phyloP scores from a whole-genome alignment of 2,888 invertebrate genomes.

The Chalcosyrphus nemorum region DNA sequence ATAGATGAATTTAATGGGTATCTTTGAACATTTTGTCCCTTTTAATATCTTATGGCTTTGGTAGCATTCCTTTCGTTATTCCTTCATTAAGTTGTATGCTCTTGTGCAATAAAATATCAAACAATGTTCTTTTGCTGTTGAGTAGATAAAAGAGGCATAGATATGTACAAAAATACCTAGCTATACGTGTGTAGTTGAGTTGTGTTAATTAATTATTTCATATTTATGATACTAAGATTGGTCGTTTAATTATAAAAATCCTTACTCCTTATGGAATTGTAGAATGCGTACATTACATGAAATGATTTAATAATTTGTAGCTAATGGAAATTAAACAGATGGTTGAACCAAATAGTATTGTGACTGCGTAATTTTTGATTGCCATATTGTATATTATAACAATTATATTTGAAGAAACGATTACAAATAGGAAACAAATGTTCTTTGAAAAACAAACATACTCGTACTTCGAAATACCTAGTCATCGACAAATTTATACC shows the following conservation, averaged over 20 bases:
- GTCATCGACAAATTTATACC: too few species aligned
- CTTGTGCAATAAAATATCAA: neutral
- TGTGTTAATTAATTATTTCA: neutral
- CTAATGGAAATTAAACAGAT: neutral
- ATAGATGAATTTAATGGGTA: conserved; percentile 2
- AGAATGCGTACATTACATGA: too few species aligned
- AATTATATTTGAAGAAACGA: too few species aligned
- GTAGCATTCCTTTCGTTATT: conserved; percentile 1
- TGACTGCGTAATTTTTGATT: too few species aligned
- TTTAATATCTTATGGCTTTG: conserved; percentile 15
- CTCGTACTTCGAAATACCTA: too few species aligned
- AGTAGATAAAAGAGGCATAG: neutral
- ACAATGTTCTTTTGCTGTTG: neutral
- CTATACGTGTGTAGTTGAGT: neutral
- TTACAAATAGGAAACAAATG: too few species aligned
- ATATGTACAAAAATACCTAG: too few species aligned
- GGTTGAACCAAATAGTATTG: too few species aligned
- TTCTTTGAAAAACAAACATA: too few species aligned
- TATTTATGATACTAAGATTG: neutral
- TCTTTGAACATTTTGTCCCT: conserved; percentile 12
- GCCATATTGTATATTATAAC: too few species aligned
- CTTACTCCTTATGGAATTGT: too few species aligned
- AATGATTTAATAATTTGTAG: neutral
- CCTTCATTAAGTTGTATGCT: conserved; percentile 13
- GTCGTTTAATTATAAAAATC: too few species aligned